Conservation (phyloP, 2,888 invertebrate species). For the Oscheius sp. region DNA sequence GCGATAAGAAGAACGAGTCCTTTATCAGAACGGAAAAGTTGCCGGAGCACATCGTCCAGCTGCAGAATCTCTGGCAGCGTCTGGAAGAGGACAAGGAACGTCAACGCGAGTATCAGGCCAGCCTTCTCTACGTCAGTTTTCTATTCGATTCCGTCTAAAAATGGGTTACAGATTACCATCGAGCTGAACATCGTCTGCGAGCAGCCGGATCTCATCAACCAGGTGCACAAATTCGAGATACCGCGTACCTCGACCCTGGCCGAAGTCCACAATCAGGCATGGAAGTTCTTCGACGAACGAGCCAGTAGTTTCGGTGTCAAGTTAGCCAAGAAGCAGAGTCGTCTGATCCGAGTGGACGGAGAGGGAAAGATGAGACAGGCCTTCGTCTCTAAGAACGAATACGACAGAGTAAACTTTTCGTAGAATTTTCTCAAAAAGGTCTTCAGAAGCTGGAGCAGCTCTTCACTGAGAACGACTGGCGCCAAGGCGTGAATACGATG, state of each 20-base stretch:
- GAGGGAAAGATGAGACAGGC: slow-evolving; percentile 1
- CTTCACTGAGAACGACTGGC: background rate
- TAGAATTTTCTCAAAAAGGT: background rate
- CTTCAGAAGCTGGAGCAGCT: slow-evolving; percentile 8
- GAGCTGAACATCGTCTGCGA: slow-evolving; percentile 25
- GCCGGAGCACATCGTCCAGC: slow-evolving; percentile 81
- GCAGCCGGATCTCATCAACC: background rate
- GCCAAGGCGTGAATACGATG: background rate
- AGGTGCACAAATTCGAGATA: slow-evolving; percentile 2
- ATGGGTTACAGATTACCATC: slow-evolving; percentile 30
- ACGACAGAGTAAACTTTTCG: slow-evolving; percentile 7
- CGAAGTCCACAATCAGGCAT: slow-evolving; percentile 24
- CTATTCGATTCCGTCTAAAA: background rate
- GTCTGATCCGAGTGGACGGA: background rate
- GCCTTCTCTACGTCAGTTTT: slow-evolving; percentile 42
- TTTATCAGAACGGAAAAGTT: slow-evolving; percentile 81
- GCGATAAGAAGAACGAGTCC: slow-evolving; percentile 61
- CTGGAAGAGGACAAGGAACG: slow-evolving; percentile 78
- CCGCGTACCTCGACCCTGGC: slow-evolving; percentile 17
- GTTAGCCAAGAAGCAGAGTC: background rate
- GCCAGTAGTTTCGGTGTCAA: slow-evolving; percentile 6
- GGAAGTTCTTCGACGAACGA: slow-evolving; percentile 43
- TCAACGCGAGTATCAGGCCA: slow-evolving; percentile 39
- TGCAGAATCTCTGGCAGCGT: slow-evolving; percentile 80
- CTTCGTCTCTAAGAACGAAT: slow-evolving; percentile 27